Conservation (phyloP, 1,140 invertebrate species). For the Bombus pascuorum region DNA sequence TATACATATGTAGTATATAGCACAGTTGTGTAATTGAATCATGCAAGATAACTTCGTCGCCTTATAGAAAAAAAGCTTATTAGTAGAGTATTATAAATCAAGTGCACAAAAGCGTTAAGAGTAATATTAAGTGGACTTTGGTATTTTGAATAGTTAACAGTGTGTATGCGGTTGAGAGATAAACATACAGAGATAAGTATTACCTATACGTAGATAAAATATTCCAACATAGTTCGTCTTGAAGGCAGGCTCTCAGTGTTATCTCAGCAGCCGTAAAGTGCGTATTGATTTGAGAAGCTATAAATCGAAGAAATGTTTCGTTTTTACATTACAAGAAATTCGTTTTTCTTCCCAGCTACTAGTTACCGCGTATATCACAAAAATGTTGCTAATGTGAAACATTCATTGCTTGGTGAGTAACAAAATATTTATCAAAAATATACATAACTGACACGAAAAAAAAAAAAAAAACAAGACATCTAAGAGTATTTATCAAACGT, state of each 20-base stretch:
- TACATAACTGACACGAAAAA: neutral
- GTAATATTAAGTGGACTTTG: too few relatives aligned
- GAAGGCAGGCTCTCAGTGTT: too few relatives aligned
- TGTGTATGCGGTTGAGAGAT: too few relatives aligned
- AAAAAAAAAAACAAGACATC: neutral
- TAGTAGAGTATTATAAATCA: too few relatives aligned
- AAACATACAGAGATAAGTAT: too few relatives aligned
- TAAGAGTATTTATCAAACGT: neutral
- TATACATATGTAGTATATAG: neutral
- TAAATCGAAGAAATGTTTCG: constrained; percentile 2
- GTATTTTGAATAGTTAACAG: too few relatives aligned
- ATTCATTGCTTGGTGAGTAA: constrained; percentile 5
- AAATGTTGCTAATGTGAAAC: neutral
- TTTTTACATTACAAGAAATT: neutral
- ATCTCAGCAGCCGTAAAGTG: too few relatives aligned
- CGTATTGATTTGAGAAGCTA: neutral
- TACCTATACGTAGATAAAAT: too few relatives aligned
- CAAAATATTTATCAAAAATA: too few relatives aligned
- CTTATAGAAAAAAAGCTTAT: neutral
- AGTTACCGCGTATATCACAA: too few relatives aligned
- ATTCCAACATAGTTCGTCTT: too few relatives aligned
- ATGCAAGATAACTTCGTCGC: neutral
- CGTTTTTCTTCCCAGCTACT: neutral
- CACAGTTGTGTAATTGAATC: neutral
- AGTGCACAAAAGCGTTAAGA: too few relatives aligned